A percentile compares a stretch with the other conserved stretches of the same genome.
phyloP scores from a whole-genome alignment of 2,888 invertebrate species.

The Lepidocyrtoides sp. region DNA sequence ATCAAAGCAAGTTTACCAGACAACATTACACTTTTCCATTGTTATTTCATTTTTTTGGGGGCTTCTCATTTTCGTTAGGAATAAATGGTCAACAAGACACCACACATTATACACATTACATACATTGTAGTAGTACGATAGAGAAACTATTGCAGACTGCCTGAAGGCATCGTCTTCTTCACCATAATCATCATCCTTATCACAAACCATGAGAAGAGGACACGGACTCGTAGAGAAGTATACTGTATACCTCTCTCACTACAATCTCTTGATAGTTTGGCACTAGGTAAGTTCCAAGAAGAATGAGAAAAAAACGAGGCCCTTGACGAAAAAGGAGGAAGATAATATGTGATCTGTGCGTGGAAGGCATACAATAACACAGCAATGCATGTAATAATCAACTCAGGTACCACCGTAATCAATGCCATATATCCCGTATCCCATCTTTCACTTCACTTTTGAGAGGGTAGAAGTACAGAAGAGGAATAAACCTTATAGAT shows the following conservation, averaged over 20 bases:
- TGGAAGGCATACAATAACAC: constrained; percentile 55
- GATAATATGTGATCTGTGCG: not conserved
- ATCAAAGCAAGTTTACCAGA: constrained; percentile 17
- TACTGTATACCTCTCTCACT: not conserved
- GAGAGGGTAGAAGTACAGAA: constrained; percentile 4
- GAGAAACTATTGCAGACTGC: constrained; percentile 54
- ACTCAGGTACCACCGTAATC: constrained; percentile 32
- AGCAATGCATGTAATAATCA: constrained; percentile 5
- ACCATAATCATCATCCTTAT: not conserved
- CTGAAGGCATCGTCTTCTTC: constrained; percentile 56
- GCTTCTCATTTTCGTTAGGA: constrained; percentile 15
- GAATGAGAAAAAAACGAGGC: constrained; percentile 73
- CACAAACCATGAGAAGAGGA: constrained; percentile 3
- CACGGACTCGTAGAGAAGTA: not conserved
- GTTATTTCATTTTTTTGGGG: too few relatives aligned
- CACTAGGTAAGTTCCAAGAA: constrained; percentile 5
- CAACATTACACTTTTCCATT: not conserved
- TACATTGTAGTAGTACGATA: too few relatives aligned
- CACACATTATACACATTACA: not conserved
- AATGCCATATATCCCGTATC: constrained; percentile 50
- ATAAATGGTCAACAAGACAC: constrained; percentile 13
- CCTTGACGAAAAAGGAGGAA: constrained; percentile 67
- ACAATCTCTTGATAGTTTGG: not conserved
- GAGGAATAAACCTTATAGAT: not conserved
- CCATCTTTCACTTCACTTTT: constrained; percentile 23